Evolutionary conservation across 2,797 vertebrate genomes (phyloP), one percentile per base, ranked within the genome.

Genomic region (Galaxias olidus): DNA sequence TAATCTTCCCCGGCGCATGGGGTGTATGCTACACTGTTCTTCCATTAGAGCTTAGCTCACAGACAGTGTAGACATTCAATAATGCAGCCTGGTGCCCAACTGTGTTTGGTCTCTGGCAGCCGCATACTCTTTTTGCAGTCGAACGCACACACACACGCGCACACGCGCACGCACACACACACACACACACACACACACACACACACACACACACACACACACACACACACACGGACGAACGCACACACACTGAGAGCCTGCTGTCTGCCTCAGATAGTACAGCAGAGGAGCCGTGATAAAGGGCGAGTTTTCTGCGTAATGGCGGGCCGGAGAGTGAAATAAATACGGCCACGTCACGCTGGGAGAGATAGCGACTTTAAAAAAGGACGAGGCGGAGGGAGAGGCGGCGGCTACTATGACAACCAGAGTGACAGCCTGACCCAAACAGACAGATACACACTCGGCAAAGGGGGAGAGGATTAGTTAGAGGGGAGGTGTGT

Each of bases 251-350:
- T 15, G 54, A 41, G 49, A 15, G 73, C 63, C 65, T 73, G 51
- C 84, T 81, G 82, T 73, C 65, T 53, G 78, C 58, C 52, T 72
- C 59, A 75, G 83, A 82, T 85, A 85, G 82, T 72, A 65, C 76
- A 68, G 67, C 14, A 43, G 84, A 63, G 50, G 47, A 59, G 61
- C 12, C 20, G 71, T 2, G 72, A 82, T 79, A 80, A 76, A 82
- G 72, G 72, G 69, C 59, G 56, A 52, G 30, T 2, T 78, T 77
- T 30, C 61, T 51, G 48, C 46, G 69, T 65, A 72, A 83, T 78
- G 66, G 72, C 79, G 75, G 65, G 59, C 50, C 62, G 49, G 79
- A 80, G 59, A 62, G 19, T 63, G 68, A 59, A 74, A 67, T 75
- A 69, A 71, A 81, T 48, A 69, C 53, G 70, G 61, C 41, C 66